Percentiles rank a stretch among this genome's conserved stretches.
These are phyloP conservation scores for Oreotrochilus melanogaster DNA, from an alignment of 2,113 vertebrate species.

Conservation along the genomic window DNA sequence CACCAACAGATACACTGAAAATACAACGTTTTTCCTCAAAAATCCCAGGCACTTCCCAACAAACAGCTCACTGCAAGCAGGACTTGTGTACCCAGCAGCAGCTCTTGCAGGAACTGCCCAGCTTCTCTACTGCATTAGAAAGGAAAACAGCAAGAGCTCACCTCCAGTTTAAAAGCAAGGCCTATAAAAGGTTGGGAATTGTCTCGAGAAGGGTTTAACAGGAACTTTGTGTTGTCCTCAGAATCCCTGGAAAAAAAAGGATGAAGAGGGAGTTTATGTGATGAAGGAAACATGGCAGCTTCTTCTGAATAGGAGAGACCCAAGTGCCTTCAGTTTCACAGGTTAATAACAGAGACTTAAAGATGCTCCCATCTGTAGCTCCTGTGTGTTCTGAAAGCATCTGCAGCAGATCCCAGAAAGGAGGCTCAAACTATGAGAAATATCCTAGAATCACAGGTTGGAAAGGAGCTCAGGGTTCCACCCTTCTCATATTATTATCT, in stretches of 20 bases:
- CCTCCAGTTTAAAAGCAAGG: conserved; percentile 97
- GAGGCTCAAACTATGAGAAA: background rate
- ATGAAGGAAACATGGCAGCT: background rate
- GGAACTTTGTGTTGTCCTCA: conserved; percentile 79
- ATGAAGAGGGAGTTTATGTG: background rate
- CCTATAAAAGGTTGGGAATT: conserved; percentile 85
- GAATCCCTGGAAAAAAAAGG: conserved; percentile 68
- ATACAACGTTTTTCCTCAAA: background rate
- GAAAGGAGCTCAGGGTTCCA: no score
- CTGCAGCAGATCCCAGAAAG: background rate
- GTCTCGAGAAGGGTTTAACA: conserved; percentile 86
- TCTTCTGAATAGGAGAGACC: background rate
- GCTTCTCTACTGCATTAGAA: background rate
- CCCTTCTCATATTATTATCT: no score
- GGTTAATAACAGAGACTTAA: background rate
- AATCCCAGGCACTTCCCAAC: background rate
- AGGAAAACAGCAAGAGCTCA: conserved; percentile 42
- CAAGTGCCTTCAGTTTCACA: background rate
- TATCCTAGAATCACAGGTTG: no score
- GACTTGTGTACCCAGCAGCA: background rate
- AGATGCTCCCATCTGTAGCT: background rate
- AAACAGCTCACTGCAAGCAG: background rate
- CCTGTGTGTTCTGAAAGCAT: background rate
- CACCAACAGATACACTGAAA: background rate
- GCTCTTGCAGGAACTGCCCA: background rate